Evolutionary conservation across 2,888 invertebrate species (phyloP).

Genomic region (Myopa tessellatipennis): DNA sequence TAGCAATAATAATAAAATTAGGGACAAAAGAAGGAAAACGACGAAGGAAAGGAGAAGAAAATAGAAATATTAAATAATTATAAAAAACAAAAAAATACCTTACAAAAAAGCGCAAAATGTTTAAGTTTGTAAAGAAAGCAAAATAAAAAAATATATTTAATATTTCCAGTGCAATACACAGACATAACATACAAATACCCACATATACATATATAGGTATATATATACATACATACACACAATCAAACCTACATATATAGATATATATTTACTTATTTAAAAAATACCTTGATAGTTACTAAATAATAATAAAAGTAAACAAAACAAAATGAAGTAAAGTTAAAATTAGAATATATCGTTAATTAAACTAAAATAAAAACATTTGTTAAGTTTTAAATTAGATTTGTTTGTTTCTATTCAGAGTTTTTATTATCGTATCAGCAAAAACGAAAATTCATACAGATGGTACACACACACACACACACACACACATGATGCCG

Average conservation of each 20-base stretch:
- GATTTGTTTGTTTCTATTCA: not conserved
- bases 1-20: slow-evolving; percentile 36
- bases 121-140: not conserved
- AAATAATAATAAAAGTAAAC: not conserved
- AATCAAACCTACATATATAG: not conserved
- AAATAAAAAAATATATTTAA: slow-evolving; percentile 12
- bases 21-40: slow-evolving; percentile 38
- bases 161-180: slow-evolving; percentile 25
- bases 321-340: not conserved
- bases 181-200: slow-evolving; percentile 41
- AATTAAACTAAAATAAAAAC: not conserved
- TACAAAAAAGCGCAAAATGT: slow-evolving; percentile 29
- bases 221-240: slow-evolving; percentile 40
- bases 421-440: no score
- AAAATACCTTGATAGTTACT: slow-evolving; percentile 14
- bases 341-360: not conserved
- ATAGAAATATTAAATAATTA: not conserved
- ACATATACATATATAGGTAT: slow-evolving; percentile 42
- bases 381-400: not conserved
- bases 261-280: slow-evolving; percentile 7
- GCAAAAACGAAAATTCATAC: no score
- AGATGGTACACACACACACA: no score
- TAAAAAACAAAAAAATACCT: not conserved
- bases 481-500: no score
- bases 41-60: not conserved